Conservation (phyloP, 1,140 invertebrate species). For the Drosophila jambulina region DNA sequence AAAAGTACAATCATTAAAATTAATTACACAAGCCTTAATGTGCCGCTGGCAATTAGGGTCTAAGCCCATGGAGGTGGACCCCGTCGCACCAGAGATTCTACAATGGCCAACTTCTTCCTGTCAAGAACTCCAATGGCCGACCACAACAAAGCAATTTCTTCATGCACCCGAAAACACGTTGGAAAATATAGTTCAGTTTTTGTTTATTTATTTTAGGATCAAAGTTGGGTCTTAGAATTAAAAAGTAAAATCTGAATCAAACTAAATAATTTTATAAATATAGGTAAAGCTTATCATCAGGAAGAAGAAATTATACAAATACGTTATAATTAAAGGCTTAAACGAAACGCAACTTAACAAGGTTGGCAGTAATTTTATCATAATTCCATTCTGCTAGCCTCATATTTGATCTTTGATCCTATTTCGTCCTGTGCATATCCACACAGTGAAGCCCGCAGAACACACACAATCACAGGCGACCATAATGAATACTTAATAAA, state of each 20-base stretch:
- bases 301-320: too few relatives aligned
- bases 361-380: background rate
- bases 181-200: background rate
- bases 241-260: background rate
- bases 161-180: slow-evolving; percentile 5
- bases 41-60: slow-evolving; percentile 73
- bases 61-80: slow-evolving; percentile 28
- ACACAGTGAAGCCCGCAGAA: slow-evolving; percentile 16
- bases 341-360: too few relatives aligned
- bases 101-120: slow-evolving; percentile 34
- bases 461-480: slow-evolving; percentile 63
- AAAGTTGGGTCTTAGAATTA: background rate
- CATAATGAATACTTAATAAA: slow-evolving; percentile 83
- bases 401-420: background rate
- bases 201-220: background rate
- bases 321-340: background rate
- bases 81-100: slow-evolving; percentile 17
- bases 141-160: slow-evolving; percentile 45
- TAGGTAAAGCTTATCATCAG: too few relatives aligned
- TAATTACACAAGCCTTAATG: slow-evolving; percentile 78
- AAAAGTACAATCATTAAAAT: slow-evolving; percentile 75
- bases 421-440: slow-evolving; percentile 17
- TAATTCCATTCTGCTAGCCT: background rate
- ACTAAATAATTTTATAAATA: background rate
- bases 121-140: slow-evolving; percentile 15